Evolutionary conservation across 2,888 invertebrate species (phyloP).

Genomic region (Acleris emargana): DNA sequence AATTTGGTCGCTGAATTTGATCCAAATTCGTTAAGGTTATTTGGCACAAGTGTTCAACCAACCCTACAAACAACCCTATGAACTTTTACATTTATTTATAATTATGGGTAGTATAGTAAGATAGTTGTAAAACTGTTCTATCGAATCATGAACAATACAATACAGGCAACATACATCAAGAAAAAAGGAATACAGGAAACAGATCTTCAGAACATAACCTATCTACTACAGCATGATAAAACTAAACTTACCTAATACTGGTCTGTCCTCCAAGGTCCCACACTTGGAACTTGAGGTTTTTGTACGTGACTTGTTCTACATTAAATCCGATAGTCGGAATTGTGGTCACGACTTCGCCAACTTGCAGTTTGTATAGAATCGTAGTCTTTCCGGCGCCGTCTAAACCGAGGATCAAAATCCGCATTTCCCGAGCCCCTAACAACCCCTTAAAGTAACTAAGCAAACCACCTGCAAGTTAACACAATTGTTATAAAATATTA

Average conservation of each 20-base stretch:
- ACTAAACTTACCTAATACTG: slow-evolving; percentile 92
- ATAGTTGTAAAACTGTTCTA: no score
- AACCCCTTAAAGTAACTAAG: slow-evolving; percentile 98
- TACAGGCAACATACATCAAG: background rate
- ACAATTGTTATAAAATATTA: slow-evolving; percentile 35
- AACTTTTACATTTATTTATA: no score
- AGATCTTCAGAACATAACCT: slow-evolving; percentile 41
- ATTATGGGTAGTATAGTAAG: no score
- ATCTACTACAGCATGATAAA: slow-evolving; percentile 16
- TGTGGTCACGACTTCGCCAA: slow-evolving; percentile 99
- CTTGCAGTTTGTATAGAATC: slow-evolving; percentile 98
- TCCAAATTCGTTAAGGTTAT: no score
- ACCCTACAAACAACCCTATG: no score
- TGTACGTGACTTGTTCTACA: slow-evolving; percentile 99
- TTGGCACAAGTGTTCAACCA: no score
- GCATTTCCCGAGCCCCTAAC: slow-evolving; percentile 98
- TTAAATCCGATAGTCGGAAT: slow-evolving; percentile 99
- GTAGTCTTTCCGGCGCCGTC: slow-evolving; percentile 99
- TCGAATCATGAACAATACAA: no score
- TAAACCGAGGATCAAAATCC: slow-evolving; percentile 98
- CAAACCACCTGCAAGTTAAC: slow-evolving; percentile 90
- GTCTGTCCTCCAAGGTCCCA: slow-evolving; percentile 99
- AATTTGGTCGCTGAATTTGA: no score
- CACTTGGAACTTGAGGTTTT: slow-evolving; percentile 99
- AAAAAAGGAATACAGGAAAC: background rate